phyloP scores from a whole-genome alignment of 2,888 invertebrate species.

The Euplagia quadripunctaria region DNA sequence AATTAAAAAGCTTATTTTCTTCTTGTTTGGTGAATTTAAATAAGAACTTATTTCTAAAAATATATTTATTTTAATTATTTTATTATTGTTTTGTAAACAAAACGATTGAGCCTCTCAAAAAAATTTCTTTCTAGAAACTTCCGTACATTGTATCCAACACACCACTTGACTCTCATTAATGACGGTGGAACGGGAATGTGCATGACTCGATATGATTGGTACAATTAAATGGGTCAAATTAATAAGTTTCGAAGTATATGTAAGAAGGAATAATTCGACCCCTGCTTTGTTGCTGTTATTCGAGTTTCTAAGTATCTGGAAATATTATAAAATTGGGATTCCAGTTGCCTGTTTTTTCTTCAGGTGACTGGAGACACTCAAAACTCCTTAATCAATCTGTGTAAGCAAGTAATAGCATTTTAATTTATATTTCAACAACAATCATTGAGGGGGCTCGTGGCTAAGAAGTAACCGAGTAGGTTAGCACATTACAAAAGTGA shows the following conservation, averaged over 20 bases:
- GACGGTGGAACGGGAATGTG: background rate
- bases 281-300: background rate
- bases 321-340: too few relatives aligned
- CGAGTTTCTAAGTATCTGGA: too few relatives aligned
- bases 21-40: too few relatives aligned
- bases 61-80: background rate
- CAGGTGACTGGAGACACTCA: too few relatives aligned
- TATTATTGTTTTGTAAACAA: background rate
- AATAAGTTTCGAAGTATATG: constrained; percentile 24
- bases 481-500: too few relatives aligned
- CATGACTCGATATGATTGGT: constrained; percentile 15
- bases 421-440: too few relatives aligned
- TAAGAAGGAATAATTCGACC: background rate
- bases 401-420: too few relatives aligned
- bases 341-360: too few relatives aligned
- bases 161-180: constrained; percentile 28
- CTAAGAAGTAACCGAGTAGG: too few relatives aligned
- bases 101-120: background rate
- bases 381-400: too few relatives aligned
- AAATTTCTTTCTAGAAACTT: constrained; percentile 3
- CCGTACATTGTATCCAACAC: background rate
- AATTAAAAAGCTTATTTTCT: too few relatives aligned
- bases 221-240: constrained; percentile 54
- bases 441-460: too few relatives aligned
- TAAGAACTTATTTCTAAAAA: background rate